phyloP scores from a whole-genome alignment of 2,797 vertebrate genomes.

The Paramormyrops hopkinsi region DNA sequence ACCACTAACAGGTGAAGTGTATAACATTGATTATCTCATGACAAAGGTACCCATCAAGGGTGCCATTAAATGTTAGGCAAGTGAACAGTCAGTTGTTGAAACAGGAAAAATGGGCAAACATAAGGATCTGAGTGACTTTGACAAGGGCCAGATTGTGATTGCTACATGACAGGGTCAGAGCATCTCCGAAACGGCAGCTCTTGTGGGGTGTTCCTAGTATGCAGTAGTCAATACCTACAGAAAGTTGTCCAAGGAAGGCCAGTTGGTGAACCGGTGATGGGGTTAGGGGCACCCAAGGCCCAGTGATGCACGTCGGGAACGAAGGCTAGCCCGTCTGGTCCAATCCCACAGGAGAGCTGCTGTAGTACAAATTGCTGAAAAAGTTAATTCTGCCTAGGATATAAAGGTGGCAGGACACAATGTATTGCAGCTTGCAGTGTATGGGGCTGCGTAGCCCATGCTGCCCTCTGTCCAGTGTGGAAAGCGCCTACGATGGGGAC shows the following conservation, averaged over 20 bases:
- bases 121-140: neutral
- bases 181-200: neutral
- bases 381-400: neutral
- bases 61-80: neutral
- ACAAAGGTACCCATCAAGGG: neutral
- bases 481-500: neutral
- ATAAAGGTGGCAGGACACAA: neutral
- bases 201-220: neutral
- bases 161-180: neutral
- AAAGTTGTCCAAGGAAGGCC: neutral
- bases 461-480: neutral
- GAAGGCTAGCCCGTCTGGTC: neutral
- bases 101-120: neutral
- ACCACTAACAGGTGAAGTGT: neutral
- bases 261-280: neutral
- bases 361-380: neutral
- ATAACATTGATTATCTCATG: neutral
- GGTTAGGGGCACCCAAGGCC: neutral
- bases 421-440: neutral
- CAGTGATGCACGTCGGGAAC: neutral
- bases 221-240: neutral
- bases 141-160: neutral
- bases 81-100: neutral
- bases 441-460: neutral
- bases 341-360: neutral